These are phyloP conservation scores for Trissoscelio sp. DNA, from an alignment of 2,888 invertebrate species.

Conservation along the genomic window DNA sequence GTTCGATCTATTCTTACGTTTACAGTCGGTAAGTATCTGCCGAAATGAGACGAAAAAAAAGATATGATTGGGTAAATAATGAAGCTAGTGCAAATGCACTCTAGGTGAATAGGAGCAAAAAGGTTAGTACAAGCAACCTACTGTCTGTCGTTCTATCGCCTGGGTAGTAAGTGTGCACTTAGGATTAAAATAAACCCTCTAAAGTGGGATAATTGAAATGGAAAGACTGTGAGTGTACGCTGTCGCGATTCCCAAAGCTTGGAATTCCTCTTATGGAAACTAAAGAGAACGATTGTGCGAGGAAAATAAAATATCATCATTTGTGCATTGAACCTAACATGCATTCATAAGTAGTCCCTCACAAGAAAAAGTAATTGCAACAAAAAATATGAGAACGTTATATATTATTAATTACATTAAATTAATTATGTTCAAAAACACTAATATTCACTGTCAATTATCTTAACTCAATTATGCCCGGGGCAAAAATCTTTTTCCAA, in stretches of 20 bases:
- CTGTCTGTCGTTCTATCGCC: constrained; percentile 66
- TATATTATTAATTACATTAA: constrained; percentile 12
- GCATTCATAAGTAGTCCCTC: constrained; percentile 14
- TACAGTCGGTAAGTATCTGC: constrained; percentile 60
- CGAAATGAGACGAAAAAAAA: constrained; percentile 71
- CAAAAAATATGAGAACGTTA: background rate
- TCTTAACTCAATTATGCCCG: constrained; percentile 14
- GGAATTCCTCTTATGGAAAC: constrained; percentile 56
- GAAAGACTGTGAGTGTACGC: constrained; percentile 69
- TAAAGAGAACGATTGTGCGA: constrained; percentile 45
- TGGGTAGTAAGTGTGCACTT: constrained; percentile 76
- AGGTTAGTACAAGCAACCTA: constrained; percentile 69
- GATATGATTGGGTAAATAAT: constrained; percentile 78
- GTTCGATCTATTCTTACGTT: constrained; percentile 33
- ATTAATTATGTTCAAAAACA: constrained; percentile 20
- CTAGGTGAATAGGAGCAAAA: constrained; percentile 71
- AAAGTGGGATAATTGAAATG: constrained; percentile 80
- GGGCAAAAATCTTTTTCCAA: constrained; percentile 14
- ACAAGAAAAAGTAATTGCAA: constrained; percentile 3
- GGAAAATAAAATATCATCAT: constrained; percentile 53
- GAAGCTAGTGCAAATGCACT: constrained; percentile 78
- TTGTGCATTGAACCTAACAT: constrained; percentile 30
- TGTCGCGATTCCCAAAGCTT: constrained; percentile 65
- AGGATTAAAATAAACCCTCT: constrained; percentile 80
- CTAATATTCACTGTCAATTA: constrained; percentile 26